Base-by-base conservation (phyloP, 2,888 invertebrate genomes). In the Rapana venosa region DNA sequence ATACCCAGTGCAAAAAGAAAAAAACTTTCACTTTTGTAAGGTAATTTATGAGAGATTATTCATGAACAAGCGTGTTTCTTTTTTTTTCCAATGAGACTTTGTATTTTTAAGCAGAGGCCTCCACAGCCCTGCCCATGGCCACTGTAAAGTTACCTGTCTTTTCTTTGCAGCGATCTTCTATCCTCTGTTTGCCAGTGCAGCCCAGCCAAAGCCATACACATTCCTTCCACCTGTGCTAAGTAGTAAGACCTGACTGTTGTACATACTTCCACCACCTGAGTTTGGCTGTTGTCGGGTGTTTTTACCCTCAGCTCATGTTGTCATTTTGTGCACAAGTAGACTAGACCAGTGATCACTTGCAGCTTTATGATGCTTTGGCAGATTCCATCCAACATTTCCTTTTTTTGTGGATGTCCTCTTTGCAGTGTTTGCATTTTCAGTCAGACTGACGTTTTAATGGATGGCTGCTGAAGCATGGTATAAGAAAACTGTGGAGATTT, bases 141-240 rank as follows among this genome's bases (percentile, higher is more conserved):
- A 0, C 1, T 74, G 20, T 74, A 15, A 84, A 17, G 47, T n/a
- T 85, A 32, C 58, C 30, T 85, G 58, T 58, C 20, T 26, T 56
- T 83, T 47, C 79, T 81, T 88, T 90, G n/a, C 92, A 92, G 92
- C 86, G 88, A 90, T 87, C 87, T 92, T 56, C 90, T 92, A 56
- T 79, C 92, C 20, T 85, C 90, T 47, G 92, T 92, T 35, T 92
- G 92, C 79, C 92, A 90, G 22, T 92, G 92, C 90, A 91, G 91
- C 77, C 92, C 92, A 13, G 81, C 87, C 87, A 91, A 91, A 85
- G 83, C 87, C 58, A 58, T 85, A 86, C 86, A 88, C 61, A 70
- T 88, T 70, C 88, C 85, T 56, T 86, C 74, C 30, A 88, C 88
- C 35, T 90, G 90, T 84, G 47, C 88, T 47, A 90, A 90, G 83